phyloP scores from a whole-genome alignment of 1,140 invertebrate genomes.

The Ladona fulva region DNA sequence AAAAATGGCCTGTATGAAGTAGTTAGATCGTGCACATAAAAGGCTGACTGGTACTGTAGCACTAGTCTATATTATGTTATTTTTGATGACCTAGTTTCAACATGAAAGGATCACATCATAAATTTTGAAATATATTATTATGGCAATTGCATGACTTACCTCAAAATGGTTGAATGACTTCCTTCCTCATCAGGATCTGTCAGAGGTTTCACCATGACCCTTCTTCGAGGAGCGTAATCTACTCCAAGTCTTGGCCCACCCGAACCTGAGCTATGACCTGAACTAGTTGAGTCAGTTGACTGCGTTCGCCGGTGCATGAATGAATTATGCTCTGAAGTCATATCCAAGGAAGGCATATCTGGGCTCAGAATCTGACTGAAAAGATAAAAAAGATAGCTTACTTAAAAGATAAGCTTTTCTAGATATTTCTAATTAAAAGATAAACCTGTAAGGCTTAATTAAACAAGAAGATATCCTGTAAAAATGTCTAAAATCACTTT shows the following conservation, averaged over 20 bases:
- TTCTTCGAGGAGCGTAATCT: constrained; percentile 14
- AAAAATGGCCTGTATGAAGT: no score
- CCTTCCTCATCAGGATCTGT: constrained; percentile 30
- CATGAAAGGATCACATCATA: no score
- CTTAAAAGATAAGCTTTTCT: no score
- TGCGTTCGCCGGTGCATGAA: constrained; percentile 26
- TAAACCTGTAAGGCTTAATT: no score
- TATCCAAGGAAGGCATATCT: constrained; percentile 17
- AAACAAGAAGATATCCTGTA: no score
- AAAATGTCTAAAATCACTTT: no score
- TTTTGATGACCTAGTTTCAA: no score
- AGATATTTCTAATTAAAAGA: no score
- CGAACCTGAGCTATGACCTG: constrained; percentile 30
- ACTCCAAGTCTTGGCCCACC: constrained; percentile 21
- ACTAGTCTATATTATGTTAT: no score
- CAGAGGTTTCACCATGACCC: constrained; percentile 31
- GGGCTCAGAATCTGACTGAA: constrained; percentile 25
- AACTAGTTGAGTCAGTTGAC: constrained; percentile 32
- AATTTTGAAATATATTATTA: no score
- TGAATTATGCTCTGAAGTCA: not conserved
- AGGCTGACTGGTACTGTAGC: no score
- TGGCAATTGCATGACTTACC: constrained; percentile 22
- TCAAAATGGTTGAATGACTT: constrained; percentile 24
- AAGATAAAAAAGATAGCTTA: not conserved
- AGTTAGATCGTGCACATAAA: no score